Conservation (phyloP, 2,888 invertebrate species). For the Protophormia terraenovae region DNA sequence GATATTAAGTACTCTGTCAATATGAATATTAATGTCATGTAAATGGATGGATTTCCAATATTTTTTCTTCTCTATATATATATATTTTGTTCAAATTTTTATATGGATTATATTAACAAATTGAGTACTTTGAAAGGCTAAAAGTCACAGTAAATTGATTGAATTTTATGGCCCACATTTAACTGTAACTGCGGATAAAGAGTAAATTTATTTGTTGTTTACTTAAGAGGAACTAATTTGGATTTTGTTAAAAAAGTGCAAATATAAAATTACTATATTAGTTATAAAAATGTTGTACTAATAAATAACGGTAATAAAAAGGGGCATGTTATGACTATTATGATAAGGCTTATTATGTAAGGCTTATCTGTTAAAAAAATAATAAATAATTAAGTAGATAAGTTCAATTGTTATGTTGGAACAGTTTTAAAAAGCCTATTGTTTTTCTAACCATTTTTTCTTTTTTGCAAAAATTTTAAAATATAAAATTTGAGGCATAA, state of each 20-base stretch:
- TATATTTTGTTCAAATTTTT: not conserved
- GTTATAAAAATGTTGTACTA: not conserved
- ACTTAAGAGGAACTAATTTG: not conserved
- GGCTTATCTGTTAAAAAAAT: too few species aligned
- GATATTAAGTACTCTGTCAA: constrained; percentile 38
- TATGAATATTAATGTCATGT: constrained; percentile 51
- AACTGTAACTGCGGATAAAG: not conserved
- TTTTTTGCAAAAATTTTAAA: too few species aligned
- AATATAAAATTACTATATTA: not conserved
- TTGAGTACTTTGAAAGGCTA: constrained; percentile 2
- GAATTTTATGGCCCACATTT: constrained; percentile 5
- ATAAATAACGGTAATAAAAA: constrained; percentile 9
- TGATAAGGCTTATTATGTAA: too few species aligned
- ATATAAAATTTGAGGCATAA: too few species aligned
- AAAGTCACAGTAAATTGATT: constrained; percentile 10
- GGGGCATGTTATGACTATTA: too few species aligned
- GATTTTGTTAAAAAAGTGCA: not conserved
- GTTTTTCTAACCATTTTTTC: too few species aligned
- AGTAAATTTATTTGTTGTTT: constrained; percentile 9
- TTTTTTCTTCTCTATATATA: not conserved
- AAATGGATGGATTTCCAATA: constrained; percentile 33
- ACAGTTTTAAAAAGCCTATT: too few species aligned
- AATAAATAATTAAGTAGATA: too few species aligned
- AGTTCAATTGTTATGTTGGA: too few species aligned
- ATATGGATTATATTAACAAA: constrained; percentile 34